phyloP scores from a whole-genome alignment of 2,113 vertebrate species.

The Chaetorhynchus papuensis region DNA sequence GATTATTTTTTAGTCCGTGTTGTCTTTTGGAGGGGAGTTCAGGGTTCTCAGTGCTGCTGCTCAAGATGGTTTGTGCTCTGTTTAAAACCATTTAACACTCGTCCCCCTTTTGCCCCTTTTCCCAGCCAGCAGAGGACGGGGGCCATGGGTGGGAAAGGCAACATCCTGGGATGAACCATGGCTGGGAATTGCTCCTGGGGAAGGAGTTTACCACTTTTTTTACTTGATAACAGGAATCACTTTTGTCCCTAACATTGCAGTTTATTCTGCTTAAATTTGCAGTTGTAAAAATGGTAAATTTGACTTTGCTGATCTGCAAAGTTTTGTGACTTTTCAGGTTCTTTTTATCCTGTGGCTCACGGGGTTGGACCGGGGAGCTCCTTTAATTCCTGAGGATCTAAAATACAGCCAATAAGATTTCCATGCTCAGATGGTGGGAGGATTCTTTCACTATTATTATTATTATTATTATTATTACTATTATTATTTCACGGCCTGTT shows the following conservation, averaged over 20 bases:
- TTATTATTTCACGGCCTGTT: background rate
- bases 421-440: background rate
- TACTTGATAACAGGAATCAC: background rate
- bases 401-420: background rate
- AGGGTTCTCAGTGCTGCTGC: background rate
- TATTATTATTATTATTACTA: background rate
- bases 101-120: background rate
- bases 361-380: background rate
- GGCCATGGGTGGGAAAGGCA: background rate
- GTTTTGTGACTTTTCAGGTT: background rate
- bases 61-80: background rate
- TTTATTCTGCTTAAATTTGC: background rate
- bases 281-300: rapidly evolving
- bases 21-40: background rate
- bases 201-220: background rate
- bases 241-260: background rate
- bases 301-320: background rate
- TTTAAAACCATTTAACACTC: background rate
- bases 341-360: background rate
- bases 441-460: background rate
- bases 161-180: background rate
- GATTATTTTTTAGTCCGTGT: rapidly evolving
- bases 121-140: background rate
- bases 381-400: background rate
- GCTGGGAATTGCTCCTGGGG: background rate